Evolutionary conservation across 1,140 invertebrate genomes (phyloP).

Genomic region (Drosophila simulans): DNA sequence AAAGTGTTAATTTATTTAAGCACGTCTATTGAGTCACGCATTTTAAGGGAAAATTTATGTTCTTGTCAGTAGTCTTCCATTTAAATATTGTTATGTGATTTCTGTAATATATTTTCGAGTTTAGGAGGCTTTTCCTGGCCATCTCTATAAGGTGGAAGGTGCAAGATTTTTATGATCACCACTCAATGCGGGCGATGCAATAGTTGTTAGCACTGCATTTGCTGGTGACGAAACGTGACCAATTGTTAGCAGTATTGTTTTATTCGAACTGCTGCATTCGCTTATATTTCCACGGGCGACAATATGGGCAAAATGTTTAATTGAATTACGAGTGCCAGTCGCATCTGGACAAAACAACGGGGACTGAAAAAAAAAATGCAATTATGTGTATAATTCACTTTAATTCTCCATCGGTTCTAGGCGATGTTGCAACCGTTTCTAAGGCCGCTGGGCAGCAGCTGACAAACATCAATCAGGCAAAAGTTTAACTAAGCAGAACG

Average conservation of each 20-base stretch:
- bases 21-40: no score
- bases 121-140: not conserved
- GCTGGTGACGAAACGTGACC: slow-evolving; percentile 74
- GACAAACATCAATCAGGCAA: slow-evolving; percentile 77
- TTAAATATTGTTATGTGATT: not conserved
- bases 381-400: slow-evolving; percentile 78
- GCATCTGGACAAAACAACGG: slow-evolving; percentile 42
- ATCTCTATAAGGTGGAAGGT: slow-evolving; percentile 13
- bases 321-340: slow-evolving; percentile 65
- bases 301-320: slow-evolving; percentile 73
- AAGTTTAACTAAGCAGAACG: slow-evolving; percentile 77
- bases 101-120: not conserved
- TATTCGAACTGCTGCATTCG: slow-evolving; percentile 24
- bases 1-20: not conserved
- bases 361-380: slow-evolving; percentile 28
- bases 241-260: slow-evolving; percentile 50
- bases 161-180: slow-evolving; percentile 58
- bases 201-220: slow-evolving; percentile 25
- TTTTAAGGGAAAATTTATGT: not conserved
- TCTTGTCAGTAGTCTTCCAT: not conserved
- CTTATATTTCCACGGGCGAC: slow-evolving; percentile 33
- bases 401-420: slow-evolving; percentile 59
- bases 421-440: slow-evolving; percentile 56
- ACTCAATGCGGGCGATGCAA: slow-evolving; percentile 55
- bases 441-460: slow-evolving; percentile 62